Conservation (phyloP, 2,113 vertebrate species). For the Myiozetetes cayanensis region DNA sequence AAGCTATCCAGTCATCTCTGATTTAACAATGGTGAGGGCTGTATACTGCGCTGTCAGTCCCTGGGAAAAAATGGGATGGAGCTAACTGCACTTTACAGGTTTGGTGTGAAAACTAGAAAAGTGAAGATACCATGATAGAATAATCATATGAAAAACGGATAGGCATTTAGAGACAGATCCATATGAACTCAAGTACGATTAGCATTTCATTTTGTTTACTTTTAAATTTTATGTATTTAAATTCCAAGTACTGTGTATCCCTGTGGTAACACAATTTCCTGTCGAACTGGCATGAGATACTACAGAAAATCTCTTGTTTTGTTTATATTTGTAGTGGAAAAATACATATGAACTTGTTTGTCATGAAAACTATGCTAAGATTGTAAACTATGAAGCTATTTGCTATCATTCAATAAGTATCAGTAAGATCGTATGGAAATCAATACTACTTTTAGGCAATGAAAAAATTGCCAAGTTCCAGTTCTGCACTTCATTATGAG, state of each 20-base stretch:
- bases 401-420: constrained; percentile 1
- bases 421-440: constrained; percentile 28
- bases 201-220: neutral
- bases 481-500: neutral
- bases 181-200: neutral
- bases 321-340: neutral
- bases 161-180: neutral
- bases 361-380: neutral
- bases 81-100: neutral
- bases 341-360: neutral
- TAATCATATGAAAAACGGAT: neutral
- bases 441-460: neutral
- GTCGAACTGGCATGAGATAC: neutral
- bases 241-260: neutral
- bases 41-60: neutral
- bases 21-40: neutral
- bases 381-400: neutral
- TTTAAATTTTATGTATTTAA: neutral
- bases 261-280: neutral
- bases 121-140: neutral
- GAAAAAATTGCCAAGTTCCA: neutral
- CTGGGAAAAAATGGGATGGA: neutral
- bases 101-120: neutral
- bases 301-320: neutral
- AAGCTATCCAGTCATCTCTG: neutral